Evolutionary conservation across 2,797 vertebrate genomes (phyloP).

Genomic region (Alosa sapidissima): DNA sequence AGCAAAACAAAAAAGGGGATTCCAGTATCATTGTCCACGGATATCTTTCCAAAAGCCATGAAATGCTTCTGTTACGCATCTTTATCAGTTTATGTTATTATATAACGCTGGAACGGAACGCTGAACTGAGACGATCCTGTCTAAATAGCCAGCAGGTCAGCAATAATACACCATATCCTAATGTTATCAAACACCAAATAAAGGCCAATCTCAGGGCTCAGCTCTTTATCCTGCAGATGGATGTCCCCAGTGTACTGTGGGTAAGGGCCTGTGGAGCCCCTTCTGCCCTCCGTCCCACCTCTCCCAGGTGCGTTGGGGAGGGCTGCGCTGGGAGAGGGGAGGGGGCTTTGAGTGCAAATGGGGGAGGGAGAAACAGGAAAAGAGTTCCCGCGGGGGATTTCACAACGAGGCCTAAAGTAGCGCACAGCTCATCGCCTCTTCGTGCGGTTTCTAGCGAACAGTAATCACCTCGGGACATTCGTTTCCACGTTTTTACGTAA

Average conservation of each 20-base stretch:
- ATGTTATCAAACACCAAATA: conserved; percentile 9
- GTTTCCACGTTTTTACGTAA: background rate
- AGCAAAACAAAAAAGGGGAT: background rate
- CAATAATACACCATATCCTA: background rate
- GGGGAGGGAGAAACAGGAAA: background rate
- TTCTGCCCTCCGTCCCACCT: background rate
- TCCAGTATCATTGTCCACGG: background rate
- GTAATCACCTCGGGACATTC: background rate
- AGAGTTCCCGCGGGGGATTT: background rate
- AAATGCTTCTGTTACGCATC: background rate
- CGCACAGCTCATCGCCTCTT: background rate
- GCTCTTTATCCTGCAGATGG: conserved; percentile 2
- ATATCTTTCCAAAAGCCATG: background rate
- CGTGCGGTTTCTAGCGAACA: background rate
- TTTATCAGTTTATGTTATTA: background rate
- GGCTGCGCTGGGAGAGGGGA: background rate
- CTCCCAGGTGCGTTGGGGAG: conserved; percentile 13
- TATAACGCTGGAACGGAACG: background rate
- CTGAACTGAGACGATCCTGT: background rate
- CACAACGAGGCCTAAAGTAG: background rate
- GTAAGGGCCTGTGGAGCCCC: background rate
- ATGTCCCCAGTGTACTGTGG: conserved; percentile 8
- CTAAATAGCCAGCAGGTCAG: background rate
- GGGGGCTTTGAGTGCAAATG: background rate
- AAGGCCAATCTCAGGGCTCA: background rate